Evolutionary conservation across 2,888 invertebrate species (phyloP).

Genomic region (Ligdia adustata): DNA sequence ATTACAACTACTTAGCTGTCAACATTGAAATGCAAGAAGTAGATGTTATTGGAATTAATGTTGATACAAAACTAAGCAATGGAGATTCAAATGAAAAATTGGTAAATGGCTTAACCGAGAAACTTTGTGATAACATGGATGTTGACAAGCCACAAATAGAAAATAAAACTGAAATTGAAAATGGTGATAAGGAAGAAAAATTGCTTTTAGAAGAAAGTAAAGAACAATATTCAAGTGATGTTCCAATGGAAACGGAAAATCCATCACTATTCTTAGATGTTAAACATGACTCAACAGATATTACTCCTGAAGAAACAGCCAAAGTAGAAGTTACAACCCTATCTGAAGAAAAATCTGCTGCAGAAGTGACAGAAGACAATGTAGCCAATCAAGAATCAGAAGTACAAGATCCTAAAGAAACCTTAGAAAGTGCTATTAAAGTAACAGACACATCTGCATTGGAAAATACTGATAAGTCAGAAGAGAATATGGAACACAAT

Average conservation of each 20-base stretch:
- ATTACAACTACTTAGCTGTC: slow-evolving; percentile 84
- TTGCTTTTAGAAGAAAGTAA: background rate
- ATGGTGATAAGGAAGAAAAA: background rate
- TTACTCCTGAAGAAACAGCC: slow-evolving; percentile 3
- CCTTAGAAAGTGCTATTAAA: background rate
- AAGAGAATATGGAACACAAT: slow-evolving; percentile 6
- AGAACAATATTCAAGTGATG: background rate
- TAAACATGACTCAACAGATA: no score
- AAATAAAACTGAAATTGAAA: slow-evolving; percentile 9
- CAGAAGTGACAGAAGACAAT: no score
- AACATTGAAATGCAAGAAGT: slow-evolving; percentile 55
- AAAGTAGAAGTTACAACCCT: no score
- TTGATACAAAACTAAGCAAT: slow-evolving; percentile 37
- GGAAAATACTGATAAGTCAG: background rate
- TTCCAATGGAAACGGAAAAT: background rate
- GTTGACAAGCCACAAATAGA: slow-evolving; percentile 3
- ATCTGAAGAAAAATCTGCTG: no score
- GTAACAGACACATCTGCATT: background rate
- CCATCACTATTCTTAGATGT: no score
- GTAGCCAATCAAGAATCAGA: no score
- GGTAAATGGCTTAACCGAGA: slow-evolving; percentile 10
- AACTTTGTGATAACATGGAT: slow-evolving; percentile 18
- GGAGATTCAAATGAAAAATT: slow-evolving; percentile 27
- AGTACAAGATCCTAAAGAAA: no score
- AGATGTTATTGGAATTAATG: slow-evolving; percentile 46